These are phyloP conservation scores for Podiceps cristatus DNA, from an alignment of 2,113 vertebrate species.

Conservation along the genomic window DNA sequence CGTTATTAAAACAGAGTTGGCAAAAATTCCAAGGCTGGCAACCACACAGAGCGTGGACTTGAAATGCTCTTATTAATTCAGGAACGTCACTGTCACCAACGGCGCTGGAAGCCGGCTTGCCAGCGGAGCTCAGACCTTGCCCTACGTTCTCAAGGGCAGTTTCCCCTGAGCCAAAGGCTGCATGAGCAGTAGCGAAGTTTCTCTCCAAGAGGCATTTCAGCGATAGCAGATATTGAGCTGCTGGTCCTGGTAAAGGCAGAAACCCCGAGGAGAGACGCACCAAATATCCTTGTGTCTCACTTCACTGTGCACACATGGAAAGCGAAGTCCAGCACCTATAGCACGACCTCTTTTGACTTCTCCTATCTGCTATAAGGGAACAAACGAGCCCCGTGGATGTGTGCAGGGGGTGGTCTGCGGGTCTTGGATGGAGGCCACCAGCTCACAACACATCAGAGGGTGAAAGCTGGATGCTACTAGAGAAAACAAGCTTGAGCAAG, in stretches of 20 bases:
- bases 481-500: background rate
- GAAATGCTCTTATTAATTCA: background rate
- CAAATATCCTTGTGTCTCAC: background rate
- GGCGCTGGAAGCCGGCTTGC: background rate
- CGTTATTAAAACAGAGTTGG: background rate
- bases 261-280: fast-evolving
- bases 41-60: background rate
- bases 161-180: background rate
- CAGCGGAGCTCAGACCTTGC: background rate
- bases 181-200: background rate
- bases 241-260: background rate
- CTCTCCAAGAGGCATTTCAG: background rate
- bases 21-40: background rate
- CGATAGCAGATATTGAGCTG: fast-evolving
- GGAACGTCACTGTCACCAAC: background rate
- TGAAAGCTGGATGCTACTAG: background rate
- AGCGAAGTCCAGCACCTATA: background rate
- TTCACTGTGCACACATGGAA: background rate
- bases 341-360: background rate
- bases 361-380: background rate
- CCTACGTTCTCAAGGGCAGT: fast-evolving
- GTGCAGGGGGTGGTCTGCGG: background rate
- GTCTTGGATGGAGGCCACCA: background rate
- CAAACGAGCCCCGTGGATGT: background rate
- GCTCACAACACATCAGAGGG: background rate